phyloP scores from a whole-genome alignment of 1,140 invertebrate genomes.

The Platyscapa corneri region DNA sequence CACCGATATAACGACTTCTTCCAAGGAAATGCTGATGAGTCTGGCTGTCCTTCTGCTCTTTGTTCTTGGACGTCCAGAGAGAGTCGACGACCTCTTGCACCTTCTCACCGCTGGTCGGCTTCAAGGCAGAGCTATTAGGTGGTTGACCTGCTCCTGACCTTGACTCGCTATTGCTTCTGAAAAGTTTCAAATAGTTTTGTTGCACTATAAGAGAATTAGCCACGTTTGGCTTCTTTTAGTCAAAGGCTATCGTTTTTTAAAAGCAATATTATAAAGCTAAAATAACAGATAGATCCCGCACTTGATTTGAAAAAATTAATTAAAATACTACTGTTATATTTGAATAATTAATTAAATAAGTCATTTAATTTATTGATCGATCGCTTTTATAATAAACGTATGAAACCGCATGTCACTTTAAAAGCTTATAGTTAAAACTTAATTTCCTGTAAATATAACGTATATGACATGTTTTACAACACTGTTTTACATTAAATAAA shows the following conservation, averaged over 20 bases:
- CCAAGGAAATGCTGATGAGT: slow-evolving; percentile 78
- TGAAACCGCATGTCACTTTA: too few relatives aligned
- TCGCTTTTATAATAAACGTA: too few relatives aligned
- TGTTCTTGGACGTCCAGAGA: slow-evolving; percentile 58
- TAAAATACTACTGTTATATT: too few relatives aligned
- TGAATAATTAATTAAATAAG: too few relatives aligned
- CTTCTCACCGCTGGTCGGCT: slow-evolving; percentile 57
- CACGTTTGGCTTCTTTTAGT: neutral
- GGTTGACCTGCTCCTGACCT: neutral
- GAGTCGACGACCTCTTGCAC: slow-evolving; percentile 62
- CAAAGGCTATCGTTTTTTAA: neutral
- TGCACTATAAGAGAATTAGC: neutral
- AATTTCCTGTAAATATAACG: too few relatives aligned
- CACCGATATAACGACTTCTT: slow-evolving; percentile 78
- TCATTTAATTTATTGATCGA: too few relatives aligned
- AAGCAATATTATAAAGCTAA: neutral
- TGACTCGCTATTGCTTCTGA: slow-evolving; percentile 29
- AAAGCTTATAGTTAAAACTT: too few relatives aligned
- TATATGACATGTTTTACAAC: too few relatives aligned
- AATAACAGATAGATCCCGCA: neutral
- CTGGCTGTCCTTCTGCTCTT: neutral
- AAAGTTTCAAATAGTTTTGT: slow-evolving; percentile 26
- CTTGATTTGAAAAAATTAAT: neutral
- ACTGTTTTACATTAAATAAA: too few relatives aligned
- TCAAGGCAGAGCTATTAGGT: neutral